Evolutionary conservation across 2,888 invertebrate species (phyloP).

Genomic region (Aphodius granarius): DNA sequence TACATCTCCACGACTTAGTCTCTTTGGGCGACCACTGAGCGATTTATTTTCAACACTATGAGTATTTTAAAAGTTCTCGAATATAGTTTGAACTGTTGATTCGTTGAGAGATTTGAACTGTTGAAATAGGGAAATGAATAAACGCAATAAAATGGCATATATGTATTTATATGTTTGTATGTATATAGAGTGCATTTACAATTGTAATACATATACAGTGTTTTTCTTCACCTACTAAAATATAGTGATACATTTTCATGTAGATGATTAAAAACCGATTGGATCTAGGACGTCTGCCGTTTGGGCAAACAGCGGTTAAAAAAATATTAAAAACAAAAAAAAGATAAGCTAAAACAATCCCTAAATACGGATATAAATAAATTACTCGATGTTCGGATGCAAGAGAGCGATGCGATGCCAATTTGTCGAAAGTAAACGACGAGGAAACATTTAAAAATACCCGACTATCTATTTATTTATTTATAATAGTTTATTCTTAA

Average conservation of each 20-base stretch:
- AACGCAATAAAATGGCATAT: conserved; percentile 45
- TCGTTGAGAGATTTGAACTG: no score
- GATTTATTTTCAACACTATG: no score
- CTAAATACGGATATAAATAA: conserved; percentile 23
- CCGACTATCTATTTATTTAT: background rate
- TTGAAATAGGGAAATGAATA: no score
- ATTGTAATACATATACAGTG: conserved; percentile 54
- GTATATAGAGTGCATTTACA: conserved; percentile 53
- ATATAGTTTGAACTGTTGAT: no score
- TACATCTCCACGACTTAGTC: no score
- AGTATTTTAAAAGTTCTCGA: no score
- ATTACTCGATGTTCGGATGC: background rate
- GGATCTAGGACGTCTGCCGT: background rate
- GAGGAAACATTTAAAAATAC: background rate
- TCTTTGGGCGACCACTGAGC: no score
- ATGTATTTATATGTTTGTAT: conserved; percentile 49
- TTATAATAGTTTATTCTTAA: background rate
- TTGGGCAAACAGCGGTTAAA: conserved; percentile 36
- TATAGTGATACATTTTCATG: conserved; percentile 29
- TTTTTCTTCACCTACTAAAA: conserved; percentile 44
- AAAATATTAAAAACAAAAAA: conserved; percentile 40
- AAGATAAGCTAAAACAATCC: conserved; percentile 18
- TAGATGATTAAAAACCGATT: conserved; percentile 25
- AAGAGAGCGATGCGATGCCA: background rate
- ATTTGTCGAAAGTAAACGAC: background rate